phyloP scores from a whole-genome alignment of 2,113 vertebrate species.

The Melanerpes formicivorus region DNA sequence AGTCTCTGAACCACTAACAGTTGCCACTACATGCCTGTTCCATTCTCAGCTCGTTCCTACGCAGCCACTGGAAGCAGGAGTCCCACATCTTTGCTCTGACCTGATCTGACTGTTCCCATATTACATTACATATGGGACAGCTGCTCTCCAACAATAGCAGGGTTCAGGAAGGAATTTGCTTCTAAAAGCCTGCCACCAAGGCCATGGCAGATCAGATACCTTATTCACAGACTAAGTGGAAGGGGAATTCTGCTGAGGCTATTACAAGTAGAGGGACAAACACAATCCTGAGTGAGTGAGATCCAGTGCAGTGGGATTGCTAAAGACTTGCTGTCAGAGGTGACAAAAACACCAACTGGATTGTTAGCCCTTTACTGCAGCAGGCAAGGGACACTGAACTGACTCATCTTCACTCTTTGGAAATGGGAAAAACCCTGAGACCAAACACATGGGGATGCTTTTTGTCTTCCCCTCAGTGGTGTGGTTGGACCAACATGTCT shows the following conservation, averaged over 20 bases:
- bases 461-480: not conserved
- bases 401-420: not conserved
- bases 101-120: not conserved
- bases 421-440: rapidly evolving
- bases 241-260: not conserved
- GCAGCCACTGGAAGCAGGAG: not conserved
- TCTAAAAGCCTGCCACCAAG: not conserved
- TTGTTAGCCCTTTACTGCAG: not conserved
- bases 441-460: too few relatives aligned
- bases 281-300: not conserved
- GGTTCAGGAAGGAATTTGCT: not conserved
- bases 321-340: not conserved
- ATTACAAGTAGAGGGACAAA: too few relatives aligned
- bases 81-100: not conserved
- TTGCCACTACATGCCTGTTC: not conserved
- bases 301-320: not conserved
- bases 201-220: too few relatives aligned
- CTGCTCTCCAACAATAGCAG: not conserved
- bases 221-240: not conserved
- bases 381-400: not conserved
- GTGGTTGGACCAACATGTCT: not conserved
- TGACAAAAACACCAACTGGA: too few relatives aligned
- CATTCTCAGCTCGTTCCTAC: not conserved
- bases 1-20: not conserved
- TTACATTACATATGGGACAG: not conserved